These are phyloP conservation scores for Leuciscus idus DNA, from an alignment of 2,113 vertebrate species.

Conservation along the genomic window DNA sequence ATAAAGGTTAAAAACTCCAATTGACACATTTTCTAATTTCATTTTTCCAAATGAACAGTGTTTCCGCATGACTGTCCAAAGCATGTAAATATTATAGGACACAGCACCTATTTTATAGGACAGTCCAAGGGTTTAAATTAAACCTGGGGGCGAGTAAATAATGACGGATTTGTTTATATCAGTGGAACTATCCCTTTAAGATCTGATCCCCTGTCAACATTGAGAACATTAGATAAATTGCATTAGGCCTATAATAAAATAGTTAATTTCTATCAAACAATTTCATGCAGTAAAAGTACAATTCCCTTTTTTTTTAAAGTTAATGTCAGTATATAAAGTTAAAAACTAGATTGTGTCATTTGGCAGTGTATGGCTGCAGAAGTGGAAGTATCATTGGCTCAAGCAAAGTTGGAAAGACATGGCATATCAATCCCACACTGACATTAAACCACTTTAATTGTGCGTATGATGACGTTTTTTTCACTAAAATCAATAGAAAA, in stretches of 20 bases:
- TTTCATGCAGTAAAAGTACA: background rate
- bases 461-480: background rate
- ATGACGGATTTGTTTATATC: background rate
- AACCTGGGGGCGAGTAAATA: background rate
- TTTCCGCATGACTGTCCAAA: no score
- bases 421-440: background rate
- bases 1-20: no score
- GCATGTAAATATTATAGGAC: no score
- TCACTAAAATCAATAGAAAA: background rate
- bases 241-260: background rate
- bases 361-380: background rate
- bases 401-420: background rate
- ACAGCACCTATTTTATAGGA: no score
- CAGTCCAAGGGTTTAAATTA: background rate
- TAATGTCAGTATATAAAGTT: background rate
- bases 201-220: background rate
- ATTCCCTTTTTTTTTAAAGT: background rate
- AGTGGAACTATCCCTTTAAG: background rate
- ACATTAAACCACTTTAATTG: background rate
- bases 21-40: no score
- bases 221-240: background rate
- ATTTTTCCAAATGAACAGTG: no score
- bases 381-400: background rate
- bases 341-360: background rate
- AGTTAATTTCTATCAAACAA: background rate